Evolutionary conservation across 2,113 vertebrate genomes (phyloP).

Genomic region (Hypanus sabinus): DNA sequence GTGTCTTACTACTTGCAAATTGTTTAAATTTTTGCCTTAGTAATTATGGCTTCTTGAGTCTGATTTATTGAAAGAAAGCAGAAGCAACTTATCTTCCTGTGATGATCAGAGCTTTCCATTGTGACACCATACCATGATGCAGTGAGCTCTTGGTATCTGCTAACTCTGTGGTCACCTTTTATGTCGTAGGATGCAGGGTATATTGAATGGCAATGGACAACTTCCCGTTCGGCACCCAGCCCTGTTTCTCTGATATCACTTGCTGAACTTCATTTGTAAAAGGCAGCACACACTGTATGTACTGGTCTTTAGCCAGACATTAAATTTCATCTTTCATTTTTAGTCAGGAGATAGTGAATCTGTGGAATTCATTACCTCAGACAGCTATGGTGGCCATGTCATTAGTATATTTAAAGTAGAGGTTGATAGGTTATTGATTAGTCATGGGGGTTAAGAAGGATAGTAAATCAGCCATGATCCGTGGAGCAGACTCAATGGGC

Average conservation of each 20-base stretch:
- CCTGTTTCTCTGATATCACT: neutral
- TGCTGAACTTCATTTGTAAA: constrained; percentile 3
- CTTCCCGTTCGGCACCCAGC: neutral
- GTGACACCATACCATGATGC: constrained; percentile 12
- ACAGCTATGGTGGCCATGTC: too few species aligned
- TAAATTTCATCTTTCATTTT: neutral
- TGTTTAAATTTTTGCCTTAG: neutral
- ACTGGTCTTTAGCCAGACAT: neutral
- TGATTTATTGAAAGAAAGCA: neutral
- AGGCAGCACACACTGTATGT: neutral
- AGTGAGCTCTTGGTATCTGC: neutral
- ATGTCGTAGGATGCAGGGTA: neutral
- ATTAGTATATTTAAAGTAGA: too few species aligned
- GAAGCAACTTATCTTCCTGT: neutral
- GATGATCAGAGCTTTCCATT: constrained; percentile 28
- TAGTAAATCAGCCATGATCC: too few species aligned
- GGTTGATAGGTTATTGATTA: too few species aligned
- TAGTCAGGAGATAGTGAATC: too few species aligned
- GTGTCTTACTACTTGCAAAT: neutral
- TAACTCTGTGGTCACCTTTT: neutral
- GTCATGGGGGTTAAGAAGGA: too few species aligned
- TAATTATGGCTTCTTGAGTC: neutral
- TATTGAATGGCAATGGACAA: neutral
- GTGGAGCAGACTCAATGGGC: too few species aligned
- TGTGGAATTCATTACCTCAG: too few species aligned